Evolutionary conservation across 2,888 invertebrate species (phyloP), one percentile per base, ranked within the genome.

Genomic region (Tyria jacobaeae): DNA sequence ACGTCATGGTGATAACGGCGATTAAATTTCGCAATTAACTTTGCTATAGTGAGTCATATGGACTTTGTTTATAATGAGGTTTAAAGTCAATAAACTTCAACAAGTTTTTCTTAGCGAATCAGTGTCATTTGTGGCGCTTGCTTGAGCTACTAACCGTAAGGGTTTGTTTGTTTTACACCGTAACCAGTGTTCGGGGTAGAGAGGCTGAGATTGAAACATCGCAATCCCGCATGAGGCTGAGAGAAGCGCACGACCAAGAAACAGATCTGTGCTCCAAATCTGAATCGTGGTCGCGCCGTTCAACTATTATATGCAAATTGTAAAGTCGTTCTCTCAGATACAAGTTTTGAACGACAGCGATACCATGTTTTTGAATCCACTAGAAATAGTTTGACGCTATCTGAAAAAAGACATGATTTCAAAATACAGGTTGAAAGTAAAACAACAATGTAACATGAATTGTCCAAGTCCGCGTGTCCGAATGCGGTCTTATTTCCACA

Each of bases 281-380:
- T 90, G 62, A 81, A 71, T 89, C 88, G 89, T 89, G 89, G 88
- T 85, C 86, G 86, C 87, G 71, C 86, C 84, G 83, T 83, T 83
- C 83, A 79, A 76, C 86, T 87, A 89, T 91, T 91, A 90, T 91
- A 91, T 91, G 90, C 88, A 89, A 91, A 91, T 90, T 81, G 70
- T 79, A 72, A 75, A 77, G 72, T 84, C 83, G 70, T 82, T 87
- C 86, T 83, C 81, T 57, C 67, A 79, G 83, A 74, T 79, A 69
- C 79, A 86, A 86, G 86, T 81, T 80, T 79, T 64, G 78, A 76
- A 85, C 82, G 80, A 71, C 70, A 86, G 88, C 88, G 88, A 84
- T 82, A 84, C 74, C 75, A 75, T 68, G 69, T 31, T 71, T 75
- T 78, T 64, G 64, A 62, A 69, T 61, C 64, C 41, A 58, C 51